Conservation (phyloP, 2,888 invertebrate genomes). For the Lobophora halterata region DNA sequence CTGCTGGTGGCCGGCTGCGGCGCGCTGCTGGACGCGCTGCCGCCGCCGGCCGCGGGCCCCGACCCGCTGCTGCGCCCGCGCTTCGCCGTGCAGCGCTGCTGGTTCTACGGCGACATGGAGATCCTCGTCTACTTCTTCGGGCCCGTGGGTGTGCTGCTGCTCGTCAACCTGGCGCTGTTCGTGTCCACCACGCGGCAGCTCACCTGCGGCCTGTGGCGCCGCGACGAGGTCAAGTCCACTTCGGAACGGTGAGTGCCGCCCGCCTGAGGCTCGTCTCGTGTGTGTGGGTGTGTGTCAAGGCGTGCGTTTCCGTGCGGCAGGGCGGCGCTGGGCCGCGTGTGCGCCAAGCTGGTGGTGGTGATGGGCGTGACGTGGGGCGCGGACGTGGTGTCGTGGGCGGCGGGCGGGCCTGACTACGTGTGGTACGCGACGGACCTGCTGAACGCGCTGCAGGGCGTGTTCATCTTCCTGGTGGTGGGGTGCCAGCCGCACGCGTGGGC, state of each 20-base stretch:
- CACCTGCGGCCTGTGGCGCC: constrained; percentile 93
- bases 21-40: constrained; percentile 85
- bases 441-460: constrained; percentile 92
- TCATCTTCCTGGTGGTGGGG: constrained; percentile 93
- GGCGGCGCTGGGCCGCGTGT: constrained; percentile 90
- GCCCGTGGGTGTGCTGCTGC: constrained; percentile 89
- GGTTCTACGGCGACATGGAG: constrained; percentile 92
- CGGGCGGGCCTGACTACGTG: constrained; percentile 88
- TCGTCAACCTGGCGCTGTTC: constrained; percentile 90
- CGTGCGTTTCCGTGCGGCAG: constrained; percentile 47
- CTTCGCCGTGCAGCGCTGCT: constrained; percentile 89
- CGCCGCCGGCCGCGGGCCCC: constrained; percentile 74
- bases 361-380: constrained; percentile 82
- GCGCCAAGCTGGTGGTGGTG: constrained; percentile 90
- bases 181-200: constrained; percentile 90
- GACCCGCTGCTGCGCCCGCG: constrained; percentile 85
- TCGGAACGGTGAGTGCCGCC: constrained; percentile 56
- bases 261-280: background rate
- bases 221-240: constrained; percentile 92
- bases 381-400: constrained; percentile 91
- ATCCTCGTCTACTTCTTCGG: constrained; percentile 92
- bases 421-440: constrained; percentile 93
- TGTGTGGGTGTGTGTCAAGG: background rate
- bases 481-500: constrained; percentile 90
- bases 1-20: constrained; percentile 88